Conservation (phyloP, 2,797 vertebrate genomes). For the Enteromius anoplus region DNA sequence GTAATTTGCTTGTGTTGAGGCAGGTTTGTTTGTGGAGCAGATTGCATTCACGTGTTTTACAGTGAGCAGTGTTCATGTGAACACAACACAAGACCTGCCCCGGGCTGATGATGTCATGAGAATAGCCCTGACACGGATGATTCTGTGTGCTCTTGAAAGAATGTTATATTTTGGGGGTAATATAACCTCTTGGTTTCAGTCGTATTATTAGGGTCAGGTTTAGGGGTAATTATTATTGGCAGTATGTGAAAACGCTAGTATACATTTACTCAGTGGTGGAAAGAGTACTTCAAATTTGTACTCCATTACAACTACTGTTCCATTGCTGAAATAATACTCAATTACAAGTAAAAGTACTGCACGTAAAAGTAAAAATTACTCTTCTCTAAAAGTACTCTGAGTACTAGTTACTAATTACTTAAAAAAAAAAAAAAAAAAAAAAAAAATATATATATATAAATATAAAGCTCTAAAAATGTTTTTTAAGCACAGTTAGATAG, state of each 20-base stretch:
- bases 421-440: too few species aligned
- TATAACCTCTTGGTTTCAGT: neutral
- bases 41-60: neutral
- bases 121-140: neutral
- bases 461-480: too few species aligned
- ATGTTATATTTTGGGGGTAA: neutral
- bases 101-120: conserved; percentile 7
- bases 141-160: neutral
- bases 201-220: neutral
- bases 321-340: too few species aligned
- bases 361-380: too few species aligned
- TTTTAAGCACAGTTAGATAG: too few species aligned
- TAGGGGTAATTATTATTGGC: neutral
- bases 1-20: conserved; percentile 16
- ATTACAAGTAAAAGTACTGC: too few species aligned
- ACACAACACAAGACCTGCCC: conserved; percentile 2
- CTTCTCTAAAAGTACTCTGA: too few species aligned
- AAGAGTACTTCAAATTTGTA: too few species aligned
- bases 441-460: too few species aligned
- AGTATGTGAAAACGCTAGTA: neutral
- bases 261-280: neutral
- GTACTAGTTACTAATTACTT: too few species aligned
- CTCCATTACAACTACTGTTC: too few species aligned
- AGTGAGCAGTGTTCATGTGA: neutral
- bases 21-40: conserved; percentile 31